Base-by-base conservation (phyloP, 2,888 invertebrate genomes). In the Rhingia rostrata region DNA sequence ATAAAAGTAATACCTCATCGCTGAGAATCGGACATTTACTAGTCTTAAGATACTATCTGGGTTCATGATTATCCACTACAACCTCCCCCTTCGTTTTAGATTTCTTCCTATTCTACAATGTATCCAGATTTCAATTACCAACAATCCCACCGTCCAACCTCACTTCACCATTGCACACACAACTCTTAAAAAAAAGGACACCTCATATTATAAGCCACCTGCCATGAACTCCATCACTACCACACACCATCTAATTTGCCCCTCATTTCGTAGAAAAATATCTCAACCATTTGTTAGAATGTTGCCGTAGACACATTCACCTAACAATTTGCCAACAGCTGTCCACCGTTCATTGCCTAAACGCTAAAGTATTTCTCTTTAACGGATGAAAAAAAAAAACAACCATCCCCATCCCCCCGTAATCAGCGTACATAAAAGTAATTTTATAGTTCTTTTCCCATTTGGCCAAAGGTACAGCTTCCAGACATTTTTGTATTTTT, bases 371-470 rank as follows among this genome's bases (percentile, higher is more conserved):
- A 51, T 56, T 41, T 58, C 43, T 30, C 7, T 22, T 22, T 22
- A 22, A 22, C 22, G 22, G 22, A 2, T 22, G 22, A 22, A 22
- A 22, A 22, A 22, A 22, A 22, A 22, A 22, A 63, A 37, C 56
- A 9, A 33, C 56, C 14, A 56, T 47, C 63, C 43, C 9, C 47
- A 32, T 63, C 1, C 14, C 67, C 56, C 79, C 63, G 32, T 74
- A 78, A 83, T 83, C 79, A 83, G 39, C 14, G 67, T 51, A 69
- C 64, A 69, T 82, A 73, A 79, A 83, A 69, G 60, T 79, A 83
- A 79, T 83, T 83, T 83, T 69, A 83, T 79, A 56, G 58, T 64
- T 63, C 78, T 12, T 72, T 41, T 72, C 30, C 37, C 58, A 60
- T 70, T 49, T 60, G 61, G 53, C 73, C 72, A 67, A 54, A 61